Conservation (phyloP, 2,888 invertebrate species). For the Xylota sylvarum region DNA sequence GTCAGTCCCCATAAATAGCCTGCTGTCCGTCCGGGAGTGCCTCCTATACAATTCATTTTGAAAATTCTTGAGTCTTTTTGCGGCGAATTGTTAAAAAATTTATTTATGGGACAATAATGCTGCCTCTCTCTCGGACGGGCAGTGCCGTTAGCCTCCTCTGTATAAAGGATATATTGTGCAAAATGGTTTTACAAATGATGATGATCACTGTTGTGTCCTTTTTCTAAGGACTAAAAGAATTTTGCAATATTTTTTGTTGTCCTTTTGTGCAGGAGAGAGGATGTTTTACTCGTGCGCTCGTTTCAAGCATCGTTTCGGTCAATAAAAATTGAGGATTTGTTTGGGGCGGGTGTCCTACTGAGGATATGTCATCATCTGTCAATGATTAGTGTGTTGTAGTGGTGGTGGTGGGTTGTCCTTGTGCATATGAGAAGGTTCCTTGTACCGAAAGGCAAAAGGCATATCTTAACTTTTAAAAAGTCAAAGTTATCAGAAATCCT, state of each 20-base stretch:
- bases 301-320: neutral
- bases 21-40: neutral
- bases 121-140: no score
- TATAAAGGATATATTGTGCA: no score
- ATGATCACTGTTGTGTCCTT: neutral
- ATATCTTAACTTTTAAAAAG: neutral
- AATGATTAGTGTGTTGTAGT: neutral
- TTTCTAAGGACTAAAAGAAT: neutral
- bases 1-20: neutral
- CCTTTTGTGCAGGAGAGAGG: no score
- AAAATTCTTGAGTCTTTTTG: neutral
- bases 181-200: neutral
- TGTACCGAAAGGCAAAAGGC: neutral
- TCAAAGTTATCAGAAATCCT: neutral
- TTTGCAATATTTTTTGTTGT: neutral
- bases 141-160: no score
- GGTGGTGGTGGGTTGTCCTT: neutral
- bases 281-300: no score
- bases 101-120: neutral
- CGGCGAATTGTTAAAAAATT: neutral
- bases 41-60: neutral
- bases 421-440: neutral
- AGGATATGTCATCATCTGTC: neutral
- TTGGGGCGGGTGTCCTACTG: neutral
- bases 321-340: constrained; percentile 27